phyloP scores from a whole-genome alignment of 1,140 invertebrate species.

The Onthophagus taurus region DNA sequence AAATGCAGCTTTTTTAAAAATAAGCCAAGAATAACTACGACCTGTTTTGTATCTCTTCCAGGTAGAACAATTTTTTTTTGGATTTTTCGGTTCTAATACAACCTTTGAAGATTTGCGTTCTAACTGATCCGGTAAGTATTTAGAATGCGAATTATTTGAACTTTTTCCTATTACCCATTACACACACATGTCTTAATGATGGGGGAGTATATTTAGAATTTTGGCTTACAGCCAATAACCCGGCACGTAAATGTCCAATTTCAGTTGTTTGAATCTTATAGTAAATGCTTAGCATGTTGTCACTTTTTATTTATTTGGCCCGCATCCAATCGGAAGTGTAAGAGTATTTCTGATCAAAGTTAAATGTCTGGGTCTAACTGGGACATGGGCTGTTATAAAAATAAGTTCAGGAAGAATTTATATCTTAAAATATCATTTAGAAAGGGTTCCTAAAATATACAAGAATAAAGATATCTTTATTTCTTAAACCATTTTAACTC shows the following conservation, averaged over 20 bases:
- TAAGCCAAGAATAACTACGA: background rate
- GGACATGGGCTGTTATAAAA: too few relatives aligned
- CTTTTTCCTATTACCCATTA: constrained; percentile 3
- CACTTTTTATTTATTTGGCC: constrained; percentile 4
- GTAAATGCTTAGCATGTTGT: constrained; percentile 3
- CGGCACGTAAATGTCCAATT: constrained; percentile 11
- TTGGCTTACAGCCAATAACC: constrained; percentile 6
- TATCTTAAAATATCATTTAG: background rate
- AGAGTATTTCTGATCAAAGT: constrained; percentile 4
- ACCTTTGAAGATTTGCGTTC: constrained; percentile 10
- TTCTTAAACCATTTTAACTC: background rate
- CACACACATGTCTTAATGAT: background rate
- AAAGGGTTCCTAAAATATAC: background rate
- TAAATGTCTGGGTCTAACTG: background rate
- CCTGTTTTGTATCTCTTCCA: background rate
- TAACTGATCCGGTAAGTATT: constrained; percentile 13
- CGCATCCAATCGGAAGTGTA: constrained; percentile 4
- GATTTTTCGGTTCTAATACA: background rate
- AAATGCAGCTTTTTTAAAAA: too few relatives aligned
- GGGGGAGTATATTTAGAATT: constrained; percentile 9
- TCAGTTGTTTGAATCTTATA: constrained; percentile 6
- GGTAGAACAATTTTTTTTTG: constrained; percentile 8
- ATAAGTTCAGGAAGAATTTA: background rate
- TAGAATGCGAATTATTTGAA: background rate
- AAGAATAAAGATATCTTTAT: background rate